Percentiles rank a stretch among this genome's conserved stretches.
These are phyloP conservation scores for Scaptomyza caliginosa DNA, from an alignment of 2,888 invertebrate genomes.

Conservation along the genomic window DNA sequence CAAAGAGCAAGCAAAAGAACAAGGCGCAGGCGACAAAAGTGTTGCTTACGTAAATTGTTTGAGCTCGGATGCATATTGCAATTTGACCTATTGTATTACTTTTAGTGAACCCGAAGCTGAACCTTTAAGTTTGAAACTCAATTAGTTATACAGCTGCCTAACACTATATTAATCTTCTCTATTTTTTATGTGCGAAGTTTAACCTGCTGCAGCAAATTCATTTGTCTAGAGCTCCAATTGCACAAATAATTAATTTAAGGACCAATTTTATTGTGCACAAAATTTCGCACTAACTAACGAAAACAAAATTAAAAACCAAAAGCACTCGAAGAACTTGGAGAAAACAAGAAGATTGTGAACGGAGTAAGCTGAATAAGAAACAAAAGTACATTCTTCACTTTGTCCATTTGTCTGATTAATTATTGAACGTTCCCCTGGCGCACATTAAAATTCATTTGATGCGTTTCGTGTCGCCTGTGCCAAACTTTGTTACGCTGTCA, in stretches of 20 bases:
- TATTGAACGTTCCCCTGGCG: constrained; percentile 61
- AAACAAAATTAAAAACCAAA: neutral
- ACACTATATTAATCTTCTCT: neutral
- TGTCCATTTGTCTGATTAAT: constrained; percentile 65
- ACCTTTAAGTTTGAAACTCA: neutral
- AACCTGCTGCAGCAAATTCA: neutral
- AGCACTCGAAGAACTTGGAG: neutral
- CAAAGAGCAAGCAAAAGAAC: constrained; percentile 10
- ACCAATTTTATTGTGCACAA: constrained; percentile 9
- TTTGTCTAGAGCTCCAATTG: neutral
- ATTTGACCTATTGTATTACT: neutral
- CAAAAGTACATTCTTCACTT: constrained; percentile 19
- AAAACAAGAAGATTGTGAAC: neutral
- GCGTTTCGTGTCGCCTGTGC: constrained; percentile 69
- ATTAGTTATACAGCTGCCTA: neutral
- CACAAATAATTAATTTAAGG: constrained; percentile 1
- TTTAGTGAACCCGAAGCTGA: neutral
- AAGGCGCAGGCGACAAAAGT: constrained; percentile 47
- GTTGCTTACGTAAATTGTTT: constrained; percentile 20
- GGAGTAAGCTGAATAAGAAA: constrained; percentile 7
- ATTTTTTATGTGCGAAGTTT: neutral
- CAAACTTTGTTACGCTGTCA: constrained; percentile 32
- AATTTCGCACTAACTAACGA: neutral
- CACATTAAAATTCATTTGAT: constrained; percentile 72
- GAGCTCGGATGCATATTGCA: neutral